Conservation (phyloP, 2,113 vertebrate genomes). For the Myrmecobius fasciatus region DNA sequence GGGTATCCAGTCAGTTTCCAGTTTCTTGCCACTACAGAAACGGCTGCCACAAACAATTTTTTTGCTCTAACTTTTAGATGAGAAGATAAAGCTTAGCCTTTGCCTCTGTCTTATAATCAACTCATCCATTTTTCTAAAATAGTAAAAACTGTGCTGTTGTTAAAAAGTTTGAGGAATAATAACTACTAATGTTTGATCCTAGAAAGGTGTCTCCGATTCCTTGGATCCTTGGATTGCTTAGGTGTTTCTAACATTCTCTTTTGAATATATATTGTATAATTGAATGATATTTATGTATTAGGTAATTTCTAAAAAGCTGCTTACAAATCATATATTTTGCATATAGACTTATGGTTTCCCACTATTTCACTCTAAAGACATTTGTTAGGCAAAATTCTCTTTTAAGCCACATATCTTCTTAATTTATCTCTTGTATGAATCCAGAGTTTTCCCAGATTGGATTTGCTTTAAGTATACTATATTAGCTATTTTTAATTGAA, state of each 20-base stretch:
- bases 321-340: not conserved
- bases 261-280: too few relatives aligned
- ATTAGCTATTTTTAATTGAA: constrained; percentile 30
- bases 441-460: constrained; percentile 28
- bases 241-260: constrained; percentile 12
- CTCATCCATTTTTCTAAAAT: not conserved
- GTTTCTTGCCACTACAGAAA: too few relatives aligned
- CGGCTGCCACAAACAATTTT: too few relatives aligned
- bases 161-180: not conserved
- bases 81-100: not conserved
- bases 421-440: constrained; percentile 6
- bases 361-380: not conserved
- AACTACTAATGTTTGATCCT: not conserved
- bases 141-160: not conserved
- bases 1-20: too few relatives aligned
- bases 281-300: constrained; percentile 9
- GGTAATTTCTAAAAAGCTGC: not conserved
- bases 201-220: not conserved
- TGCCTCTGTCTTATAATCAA: not conserved
- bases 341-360: constrained; percentile 15
- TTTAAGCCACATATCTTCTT: constrained; percentile 16
- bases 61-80: not conserved
- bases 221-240: not conserved
- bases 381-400: constrained; percentile 28
- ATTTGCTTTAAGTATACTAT: constrained; percentile 44